Evolutionary conservation across 1,140 invertebrate genomes (phyloP).

Genomic region (Ladona fulva): DNA sequence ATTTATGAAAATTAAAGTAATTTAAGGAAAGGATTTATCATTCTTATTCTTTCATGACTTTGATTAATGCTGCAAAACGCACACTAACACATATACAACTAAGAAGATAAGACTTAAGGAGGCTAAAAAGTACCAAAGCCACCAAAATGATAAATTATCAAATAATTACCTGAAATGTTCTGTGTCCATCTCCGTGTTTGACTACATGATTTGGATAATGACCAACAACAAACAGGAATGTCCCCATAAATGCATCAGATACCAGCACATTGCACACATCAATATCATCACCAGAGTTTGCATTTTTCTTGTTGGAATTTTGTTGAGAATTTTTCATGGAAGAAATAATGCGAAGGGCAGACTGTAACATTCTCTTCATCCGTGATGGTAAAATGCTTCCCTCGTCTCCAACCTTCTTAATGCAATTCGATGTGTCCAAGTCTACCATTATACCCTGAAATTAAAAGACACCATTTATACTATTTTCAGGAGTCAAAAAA

Average conservation of each 20-base stretch:
- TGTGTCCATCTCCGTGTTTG: conserved; percentile 38
- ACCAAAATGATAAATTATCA: background rate
- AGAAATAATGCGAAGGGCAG: conserved; percentile 50
- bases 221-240: conserved; percentile 55
- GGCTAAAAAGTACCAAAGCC: background rate
- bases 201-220: conserved; percentile 47
- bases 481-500: too few species aligned
- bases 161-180: conserved; percentile 44
- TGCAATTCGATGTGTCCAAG: conserved; percentile 46
- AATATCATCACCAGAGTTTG: conserved; percentile 21
- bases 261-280: conserved; percentile 51
- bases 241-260: conserved; percentile 54
- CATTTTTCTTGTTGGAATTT: background rate
- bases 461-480: too few species aligned
- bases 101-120: conserved; percentile 15
- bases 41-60: too few species aligned
- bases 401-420: conserved; percentile 51
- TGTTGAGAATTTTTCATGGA: conserved; percentile 19
- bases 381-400: conserved; percentile 49
- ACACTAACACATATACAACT: too few species aligned
- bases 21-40: too few species aligned
- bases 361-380: conserved; percentile 47
- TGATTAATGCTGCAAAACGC: too few species aligned
- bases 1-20: too few species aligned
- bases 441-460: conserved; percentile 54